Evolutionary conservation across 2,888 invertebrate genomes (phyloP), one percentile per base, ranked within the genome.

Genomic region (Maniola hyperantus): DNA sequence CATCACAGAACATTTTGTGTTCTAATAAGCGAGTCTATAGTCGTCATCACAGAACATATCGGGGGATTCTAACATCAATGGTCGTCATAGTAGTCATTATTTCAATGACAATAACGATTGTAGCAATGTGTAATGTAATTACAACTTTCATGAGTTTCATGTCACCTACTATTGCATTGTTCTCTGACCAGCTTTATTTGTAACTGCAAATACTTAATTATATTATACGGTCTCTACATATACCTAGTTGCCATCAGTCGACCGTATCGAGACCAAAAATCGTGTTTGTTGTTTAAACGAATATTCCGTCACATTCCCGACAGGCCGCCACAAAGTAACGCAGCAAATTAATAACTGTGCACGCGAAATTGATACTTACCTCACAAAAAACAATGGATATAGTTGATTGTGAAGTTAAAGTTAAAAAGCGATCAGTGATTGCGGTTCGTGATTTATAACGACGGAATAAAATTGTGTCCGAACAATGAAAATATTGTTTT

Each of bases 401-500:
- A 55, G 18, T 55, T 15, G 39, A 15, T 18, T 36, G 36, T 15
- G n/a, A 8, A 36, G 18, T 36, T 5, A 18, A 13, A 10, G 55
- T 34, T 34, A n/a, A 34, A 34, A 15, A 54, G 34, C 54, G 54
- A 36, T 55, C 55, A 55, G 36, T 55, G 55, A 55, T 55, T 55
- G 55, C 55, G 55, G 55, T 36, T n/a, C 11, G 36, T 36, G 55
- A 55, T 67, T 53, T 34, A 67, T 64, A 55, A 64, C 54, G 63
- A 33, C 33, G 39, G 60, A 54, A 64, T 60, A 64, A 57, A 69
- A 55, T 66, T 57, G 54, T 55, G 66, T 57, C 44, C 39, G 66
- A 42, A 55, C 48, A 60, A 64, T 69, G 66, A 57, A 66, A 69
- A 66, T 64, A 69, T 69, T 66, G 64, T 66, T 69, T 66, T 66